Conservation (phyloP, 2,797 vertebrate genomes). For the Caiman crocodilus region DNA sequence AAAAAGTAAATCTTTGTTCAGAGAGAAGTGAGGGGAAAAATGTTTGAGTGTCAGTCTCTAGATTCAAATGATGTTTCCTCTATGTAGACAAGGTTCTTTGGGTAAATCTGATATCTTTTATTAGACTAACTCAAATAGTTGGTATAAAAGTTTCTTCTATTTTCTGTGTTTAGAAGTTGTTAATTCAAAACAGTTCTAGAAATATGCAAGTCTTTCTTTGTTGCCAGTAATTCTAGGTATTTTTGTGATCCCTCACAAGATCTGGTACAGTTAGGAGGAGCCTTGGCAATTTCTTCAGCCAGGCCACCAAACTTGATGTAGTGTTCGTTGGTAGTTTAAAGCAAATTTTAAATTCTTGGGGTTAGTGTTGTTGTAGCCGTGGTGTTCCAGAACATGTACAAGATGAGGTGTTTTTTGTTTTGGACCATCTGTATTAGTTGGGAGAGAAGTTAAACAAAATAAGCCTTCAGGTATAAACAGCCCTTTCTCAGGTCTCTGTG, state of each 20-base stretch:
- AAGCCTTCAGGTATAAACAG: no score
- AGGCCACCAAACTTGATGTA: neutral
- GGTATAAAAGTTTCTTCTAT: no score
- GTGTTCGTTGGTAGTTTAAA: no score
- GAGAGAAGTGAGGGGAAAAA: neutral
- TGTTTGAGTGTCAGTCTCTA: neutral
- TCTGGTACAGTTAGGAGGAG: neutral
- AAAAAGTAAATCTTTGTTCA: neutral
- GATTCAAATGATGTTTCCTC: neutral
- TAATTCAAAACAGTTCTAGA: neutral
- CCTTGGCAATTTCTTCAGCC: neutral
- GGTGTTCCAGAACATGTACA: neutral
- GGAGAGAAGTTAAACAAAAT: neutral
- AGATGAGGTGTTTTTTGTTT: neutral
- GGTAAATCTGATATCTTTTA: no score
- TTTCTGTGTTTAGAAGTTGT: neutral
- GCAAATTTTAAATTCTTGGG: no score
- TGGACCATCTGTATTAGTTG: neutral
- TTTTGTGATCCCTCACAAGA: neutral
- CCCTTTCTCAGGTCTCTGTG: no score
- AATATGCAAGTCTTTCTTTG: neutral
- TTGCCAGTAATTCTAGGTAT: neutral
- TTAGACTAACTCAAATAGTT: no score
- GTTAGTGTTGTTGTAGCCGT: no score
- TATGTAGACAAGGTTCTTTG: neutral